These are phyloP conservation scores for Rhyacophila brunnea DNA, from an alignment of 1,140 invertebrate species.

Conservation along the genomic window DNA sequence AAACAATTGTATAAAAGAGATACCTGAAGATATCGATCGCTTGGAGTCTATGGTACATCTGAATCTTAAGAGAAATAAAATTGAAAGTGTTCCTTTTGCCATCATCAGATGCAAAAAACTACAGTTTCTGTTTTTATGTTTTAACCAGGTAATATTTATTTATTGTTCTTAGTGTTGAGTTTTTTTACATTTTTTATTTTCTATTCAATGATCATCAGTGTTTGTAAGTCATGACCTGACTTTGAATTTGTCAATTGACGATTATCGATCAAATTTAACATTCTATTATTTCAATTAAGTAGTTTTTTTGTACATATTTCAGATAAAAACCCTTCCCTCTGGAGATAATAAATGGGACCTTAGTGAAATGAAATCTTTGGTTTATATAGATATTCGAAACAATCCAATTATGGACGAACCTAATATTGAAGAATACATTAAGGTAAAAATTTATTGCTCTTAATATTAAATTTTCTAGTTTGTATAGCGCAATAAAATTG, in stretches of 20 bases:
- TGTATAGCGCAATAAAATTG: too few relatives aligned
- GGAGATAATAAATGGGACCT: conserved; percentile 9
- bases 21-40: conserved; percentile 53
- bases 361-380: conserved; percentile 4
- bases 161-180: not conserved
- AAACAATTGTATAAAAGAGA: conserved; percentile 52
- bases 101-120: conserved; percentile 52
- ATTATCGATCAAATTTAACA: not conserved
- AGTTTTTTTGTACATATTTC: not conserved
- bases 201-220: not conserved
- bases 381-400: conserved; percentile 14
- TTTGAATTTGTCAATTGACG: not conserved
- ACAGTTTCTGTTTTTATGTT: conserved; percentile 56
- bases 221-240: not conserved
- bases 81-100: conserved; percentile 52
- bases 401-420: conserved; percentile 3
- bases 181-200: not conserved
- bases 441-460: conserved; percentile 11
- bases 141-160: conserved; percentile 54
- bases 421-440: conserved; percentile 1
- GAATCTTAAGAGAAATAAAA: conserved; percentile 56
- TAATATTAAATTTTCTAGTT: too few relatives aligned
- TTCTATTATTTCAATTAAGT: not conserved
- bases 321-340: not conserved
- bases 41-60: conserved; percentile 56